A percentile compares a stretch with the other conserved stretches of the same genome.
Evolutionary conservation across 2,888 invertebrate genomes (phyloP).

Genomic region (Dysmachus trigonus): DNA sequence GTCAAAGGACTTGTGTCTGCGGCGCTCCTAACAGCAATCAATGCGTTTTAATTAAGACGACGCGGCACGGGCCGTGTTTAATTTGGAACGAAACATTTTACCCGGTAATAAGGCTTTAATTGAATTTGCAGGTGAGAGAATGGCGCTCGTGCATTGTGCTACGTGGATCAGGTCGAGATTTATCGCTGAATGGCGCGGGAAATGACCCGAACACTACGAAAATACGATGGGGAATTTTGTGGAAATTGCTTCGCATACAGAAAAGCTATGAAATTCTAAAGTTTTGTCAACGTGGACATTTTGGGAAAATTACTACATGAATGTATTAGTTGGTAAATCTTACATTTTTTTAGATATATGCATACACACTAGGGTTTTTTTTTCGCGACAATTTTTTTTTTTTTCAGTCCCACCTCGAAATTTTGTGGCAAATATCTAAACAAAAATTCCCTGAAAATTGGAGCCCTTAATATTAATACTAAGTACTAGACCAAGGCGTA

Average conservation of each 20-base stretch:
- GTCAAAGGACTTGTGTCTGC: neutral
- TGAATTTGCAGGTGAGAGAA: neutral
- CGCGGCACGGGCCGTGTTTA: neutral
- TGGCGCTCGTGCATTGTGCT: neutral
- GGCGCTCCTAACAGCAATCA: neutral
- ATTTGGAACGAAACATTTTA: neutral
- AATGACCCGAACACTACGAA: neutral
- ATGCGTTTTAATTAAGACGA: slow-evolving; percentile 6
- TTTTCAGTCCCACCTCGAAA: no score
- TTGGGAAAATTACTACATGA: neutral
- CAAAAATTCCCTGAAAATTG: no score
- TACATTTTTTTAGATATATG: no score
- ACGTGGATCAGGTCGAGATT: neutral
- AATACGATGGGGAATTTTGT: neutral
- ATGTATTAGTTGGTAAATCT: no score
- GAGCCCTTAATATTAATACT: no score
- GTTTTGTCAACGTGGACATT: neutral
- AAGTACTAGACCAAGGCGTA: no score
- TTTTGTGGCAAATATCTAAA: no score
- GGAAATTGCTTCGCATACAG: neutral
- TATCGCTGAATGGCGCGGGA: neutral
- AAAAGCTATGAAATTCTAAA: neutral
- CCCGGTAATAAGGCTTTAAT: neutral
- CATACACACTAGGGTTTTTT: no score
- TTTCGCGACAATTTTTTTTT: no score